These are phyloP conservation scores for Hermaeophaga mercurialis DNA, from an alignment of 2,888 invertebrate genomes.

Conservation along the genomic window DNA sequence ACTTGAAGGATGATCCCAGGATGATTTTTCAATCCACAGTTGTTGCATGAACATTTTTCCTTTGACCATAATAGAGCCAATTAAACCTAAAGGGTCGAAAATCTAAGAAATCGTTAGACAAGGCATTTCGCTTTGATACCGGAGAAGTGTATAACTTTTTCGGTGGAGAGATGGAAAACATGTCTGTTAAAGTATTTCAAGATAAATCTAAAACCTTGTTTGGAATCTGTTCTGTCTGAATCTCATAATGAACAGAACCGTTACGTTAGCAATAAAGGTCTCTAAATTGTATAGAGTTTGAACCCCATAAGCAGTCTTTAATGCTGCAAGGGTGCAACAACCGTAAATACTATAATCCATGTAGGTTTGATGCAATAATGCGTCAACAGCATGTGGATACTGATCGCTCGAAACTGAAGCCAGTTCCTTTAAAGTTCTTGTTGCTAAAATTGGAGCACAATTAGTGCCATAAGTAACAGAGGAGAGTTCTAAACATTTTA, in stretches of 20 bases:
- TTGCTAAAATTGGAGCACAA: conserved; percentile 10
- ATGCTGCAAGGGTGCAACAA: no score
- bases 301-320: no score
- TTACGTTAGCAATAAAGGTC: not conserved
- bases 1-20: no score
- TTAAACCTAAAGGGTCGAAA: not conserved
- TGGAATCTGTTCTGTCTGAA: not conserved
- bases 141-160: no score
- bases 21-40: no score
- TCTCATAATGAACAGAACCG: not conserved
- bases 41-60: no score
- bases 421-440: not conserved
- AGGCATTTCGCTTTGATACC: not conserved
- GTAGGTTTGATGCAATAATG: no score
- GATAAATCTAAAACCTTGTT: not conserved
- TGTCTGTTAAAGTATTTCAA: not conserved
- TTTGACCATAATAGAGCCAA: no score
- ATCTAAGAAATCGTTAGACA: not conserved
- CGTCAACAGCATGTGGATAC: no score
- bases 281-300: not conserved
- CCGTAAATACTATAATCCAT: no score
- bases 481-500: conserved; percentile 26
- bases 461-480: conserved; percentile 34
- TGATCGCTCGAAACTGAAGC: not conserved
- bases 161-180: not conserved